These are phyloP conservation scores for Bolborhynchus lineola DNA, from an alignment of 2,113 vertebrate species.

Conservation along the genomic window DNA sequence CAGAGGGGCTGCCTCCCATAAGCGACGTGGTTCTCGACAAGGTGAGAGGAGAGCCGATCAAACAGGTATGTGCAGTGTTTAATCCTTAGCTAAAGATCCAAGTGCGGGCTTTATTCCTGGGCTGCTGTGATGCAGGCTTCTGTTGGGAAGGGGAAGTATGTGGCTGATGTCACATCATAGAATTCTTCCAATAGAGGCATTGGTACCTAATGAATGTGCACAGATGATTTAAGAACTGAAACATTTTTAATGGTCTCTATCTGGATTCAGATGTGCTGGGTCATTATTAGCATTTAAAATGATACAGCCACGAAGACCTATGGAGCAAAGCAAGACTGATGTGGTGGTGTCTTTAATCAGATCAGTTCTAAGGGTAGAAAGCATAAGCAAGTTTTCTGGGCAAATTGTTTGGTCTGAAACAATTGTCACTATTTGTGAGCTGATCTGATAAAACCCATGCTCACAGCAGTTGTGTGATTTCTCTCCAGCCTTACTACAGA, in stretches of 20 bases:
- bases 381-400: not conserved
- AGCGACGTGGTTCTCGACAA: conserved; percentile 98
- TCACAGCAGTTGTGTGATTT: not conserved
- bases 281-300: not conserved
- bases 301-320: accelerated
- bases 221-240: not conserved
- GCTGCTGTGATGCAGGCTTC: accelerated
- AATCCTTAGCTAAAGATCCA: accelerated
- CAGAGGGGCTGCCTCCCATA: conserved; percentile 93
- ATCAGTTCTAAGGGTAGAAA: not conserved
- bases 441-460: not conserved
- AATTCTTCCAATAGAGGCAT: not conserved
- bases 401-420: not conserved
- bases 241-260: not conserved
- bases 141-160: not conserved
- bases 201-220: not conserved
- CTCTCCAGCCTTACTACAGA: not conserved
- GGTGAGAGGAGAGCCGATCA: conserved; percentile 74
- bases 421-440: not conserved
- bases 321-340: not conserved
- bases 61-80: conserved; percentile 9
- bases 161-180: not conserved
- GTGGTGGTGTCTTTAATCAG: not conserved
- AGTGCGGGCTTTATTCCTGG: not conserved
- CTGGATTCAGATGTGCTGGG: not conserved